phyloP scores from a whole-genome alignment of 2,888 invertebrate genomes.

The Ormyrus thymus region DNA sequence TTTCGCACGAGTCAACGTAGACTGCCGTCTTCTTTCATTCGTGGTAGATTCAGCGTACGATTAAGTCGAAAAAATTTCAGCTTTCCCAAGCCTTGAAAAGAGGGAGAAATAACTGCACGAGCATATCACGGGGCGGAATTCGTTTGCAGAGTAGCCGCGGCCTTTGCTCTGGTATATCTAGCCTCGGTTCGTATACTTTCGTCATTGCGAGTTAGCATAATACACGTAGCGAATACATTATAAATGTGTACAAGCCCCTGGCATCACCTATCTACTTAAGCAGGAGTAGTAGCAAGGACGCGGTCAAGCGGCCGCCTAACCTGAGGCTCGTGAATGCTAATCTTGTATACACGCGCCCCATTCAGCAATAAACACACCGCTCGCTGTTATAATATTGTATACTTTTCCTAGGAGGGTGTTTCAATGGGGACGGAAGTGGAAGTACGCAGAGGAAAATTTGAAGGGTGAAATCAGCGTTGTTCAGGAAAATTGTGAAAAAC shows the following conservation, averaged over 20 bases:
- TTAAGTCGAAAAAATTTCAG: no score
- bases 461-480: no score
- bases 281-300: constrained; percentile 33
- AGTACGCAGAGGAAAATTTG: no score
- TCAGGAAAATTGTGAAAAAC: no score
- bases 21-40: no score
- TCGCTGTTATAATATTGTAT: constrained; percentile 3
- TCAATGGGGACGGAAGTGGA: no score
- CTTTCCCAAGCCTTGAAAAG: no score
- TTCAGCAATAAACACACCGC: constrained; percentile 32
- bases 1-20: no score
- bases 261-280: constrained; percentile 15
- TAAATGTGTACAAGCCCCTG: background rate
- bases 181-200: background rate
- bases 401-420: no score
- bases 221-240: background rate
- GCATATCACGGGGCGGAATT: background rate
- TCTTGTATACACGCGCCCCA: background rate
- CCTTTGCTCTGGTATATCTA: background rate
- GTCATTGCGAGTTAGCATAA: background rate
- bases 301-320: background rate
- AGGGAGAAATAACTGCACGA: background rate
- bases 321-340: constrained; percentile 32
- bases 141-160: background rate
- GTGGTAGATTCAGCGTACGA: no score